Evolutionary conservation across 2,113 vertebrate genomes (phyloP).

Genomic region (Pseudonaja textilis): DNA sequence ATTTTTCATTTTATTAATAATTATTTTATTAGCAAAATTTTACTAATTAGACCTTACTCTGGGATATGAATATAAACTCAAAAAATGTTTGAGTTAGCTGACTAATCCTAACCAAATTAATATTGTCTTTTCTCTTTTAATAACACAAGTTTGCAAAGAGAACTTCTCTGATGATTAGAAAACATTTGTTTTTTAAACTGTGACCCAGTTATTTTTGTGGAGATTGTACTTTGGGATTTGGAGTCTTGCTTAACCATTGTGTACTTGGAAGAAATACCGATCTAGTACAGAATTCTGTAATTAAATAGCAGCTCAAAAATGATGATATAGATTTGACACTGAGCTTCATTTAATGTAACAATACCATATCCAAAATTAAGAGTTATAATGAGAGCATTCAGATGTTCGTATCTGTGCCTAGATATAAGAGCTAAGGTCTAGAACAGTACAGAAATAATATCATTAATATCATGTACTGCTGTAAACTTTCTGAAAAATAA

Average conservation of each 20-base stretch:
- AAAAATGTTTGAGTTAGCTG: background rate
- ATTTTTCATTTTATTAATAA: background rate
- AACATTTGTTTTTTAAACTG: background rate
- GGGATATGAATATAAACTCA: background rate
- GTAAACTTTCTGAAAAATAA: background rate
- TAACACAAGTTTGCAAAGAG: background rate
- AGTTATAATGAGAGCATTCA: background rate
- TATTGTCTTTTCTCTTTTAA: background rate
- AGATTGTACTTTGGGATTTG: background rate
- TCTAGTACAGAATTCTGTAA: background rate
- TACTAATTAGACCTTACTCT: constrained; percentile 3
- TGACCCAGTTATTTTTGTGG: background rate
- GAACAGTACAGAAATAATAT: background rate
- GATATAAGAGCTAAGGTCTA: background rate
- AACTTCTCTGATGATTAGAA: background rate
- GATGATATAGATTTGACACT: background rate
- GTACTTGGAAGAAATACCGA: background rate
- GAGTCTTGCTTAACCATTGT: background rate
- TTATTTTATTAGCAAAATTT: background rate
- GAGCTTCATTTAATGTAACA: background rate
- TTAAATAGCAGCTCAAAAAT: background rate
- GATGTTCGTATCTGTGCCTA: background rate
- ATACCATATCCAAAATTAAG: background rate
- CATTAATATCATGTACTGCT: background rate
- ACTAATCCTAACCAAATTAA: background rate